Evolutionary conservation across 2,113 vertebrate species (phyloP), one percentile per base, ranked within the genome.

Genomic region (Sorex araneus): DNA sequence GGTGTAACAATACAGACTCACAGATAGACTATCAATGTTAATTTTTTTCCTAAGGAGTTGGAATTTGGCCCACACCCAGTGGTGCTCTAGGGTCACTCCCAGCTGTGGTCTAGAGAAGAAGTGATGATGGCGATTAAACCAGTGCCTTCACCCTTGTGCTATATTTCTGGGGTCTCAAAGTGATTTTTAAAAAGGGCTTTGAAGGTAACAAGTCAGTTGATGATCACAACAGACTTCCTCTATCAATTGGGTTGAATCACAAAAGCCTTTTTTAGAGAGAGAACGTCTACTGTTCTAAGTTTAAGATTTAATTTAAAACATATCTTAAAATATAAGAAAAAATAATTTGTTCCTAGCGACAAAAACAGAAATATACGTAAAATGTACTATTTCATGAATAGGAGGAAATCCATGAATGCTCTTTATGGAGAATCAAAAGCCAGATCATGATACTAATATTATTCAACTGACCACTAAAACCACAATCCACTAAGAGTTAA

Each of bases 141-240:
- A 21, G 57, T 60, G 57, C 57, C 19, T 60, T 21, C 23, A 6
- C 21, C 57, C 54, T 19, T 54, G 13, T 64, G 27, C 63, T 27
- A 23, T 64, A 64, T 19, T 87, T 69, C n/a, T 71, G 71, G 82
- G 40, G 81, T 85, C 69, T 60, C 78, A 76, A 89, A 85, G 83
- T 64, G 6, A 87, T 18, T 82, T 80, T 67, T 23, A 30, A 60
- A 60, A 54, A 75, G 66, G 73, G 23, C 66, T 36, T 43, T 66
- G 70, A 92, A 87, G 81, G 67, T 10, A 92, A 28, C 32, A 78
- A 76, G 40, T 30, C 82, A 32, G 27, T 64, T 23, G 23, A 23
- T n/a, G 45, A 40, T 18, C 13, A 66, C 40, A 76, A 76, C 2
- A 66, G n/a, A 80, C 28, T 40, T 82, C 63, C n/a, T 34, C 18